phyloP scores from a whole-genome alignment of 2,888 invertebrate genomes.

The Smittia sp. region DNA sequence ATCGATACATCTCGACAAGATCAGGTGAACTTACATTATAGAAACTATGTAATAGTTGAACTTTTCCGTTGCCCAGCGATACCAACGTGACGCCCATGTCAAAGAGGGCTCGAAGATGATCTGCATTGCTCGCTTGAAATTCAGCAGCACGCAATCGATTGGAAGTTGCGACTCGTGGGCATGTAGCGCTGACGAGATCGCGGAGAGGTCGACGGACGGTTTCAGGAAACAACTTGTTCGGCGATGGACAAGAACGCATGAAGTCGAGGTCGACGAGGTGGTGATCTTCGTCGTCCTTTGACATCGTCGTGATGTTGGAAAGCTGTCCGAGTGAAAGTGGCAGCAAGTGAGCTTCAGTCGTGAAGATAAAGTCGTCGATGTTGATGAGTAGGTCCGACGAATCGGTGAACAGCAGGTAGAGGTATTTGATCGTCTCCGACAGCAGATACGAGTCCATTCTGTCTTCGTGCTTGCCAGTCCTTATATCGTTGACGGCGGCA shows the following conservation, averaged over 20 bases:
- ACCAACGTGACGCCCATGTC: slow-evolving; percentile 95
- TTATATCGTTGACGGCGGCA: slow-evolving; percentile 94
- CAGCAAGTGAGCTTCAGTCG: slow-evolving; percentile 93
- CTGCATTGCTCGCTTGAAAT: slow-evolving; percentile 77
- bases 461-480: slow-evolving; percentile 87
- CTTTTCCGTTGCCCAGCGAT: slow-evolving; percentile 82
- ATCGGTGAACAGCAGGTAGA: slow-evolving; percentile 90
- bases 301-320: slow-evolving; percentile 51
- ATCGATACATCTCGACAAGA: slow-evolving; percentile 25
- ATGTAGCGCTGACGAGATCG: slow-evolving; percentile 79
- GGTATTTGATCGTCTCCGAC: slow-evolving; percentile 96
- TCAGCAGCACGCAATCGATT: slow-evolving; percentile 68
- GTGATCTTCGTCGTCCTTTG: slow-evolving; percentile 58
- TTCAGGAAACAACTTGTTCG: slow-evolving; percentile 77
- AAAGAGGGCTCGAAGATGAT: slow-evolving; percentile 80
- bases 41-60: slow-evolving; percentile 87
- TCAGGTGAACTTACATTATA: slow-evolving; percentile 66
- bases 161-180: slow-evolving; percentile 62
- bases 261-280: slow-evolving; percentile 53
- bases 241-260: slow-evolving; percentile 77
- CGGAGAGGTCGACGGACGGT: slow-evolving; percentile 79
- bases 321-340: slow-evolving; percentile 77
- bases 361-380: slow-evolving; percentile 83
- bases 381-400: slow-evolving; percentile 77
- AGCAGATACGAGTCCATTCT: slow-evolving; percentile 98